These are phyloP conservation scores for Eupelmus urozonus DNA, from an alignment of 2,888 invertebrate species.

Conservation along the genomic window DNA sequence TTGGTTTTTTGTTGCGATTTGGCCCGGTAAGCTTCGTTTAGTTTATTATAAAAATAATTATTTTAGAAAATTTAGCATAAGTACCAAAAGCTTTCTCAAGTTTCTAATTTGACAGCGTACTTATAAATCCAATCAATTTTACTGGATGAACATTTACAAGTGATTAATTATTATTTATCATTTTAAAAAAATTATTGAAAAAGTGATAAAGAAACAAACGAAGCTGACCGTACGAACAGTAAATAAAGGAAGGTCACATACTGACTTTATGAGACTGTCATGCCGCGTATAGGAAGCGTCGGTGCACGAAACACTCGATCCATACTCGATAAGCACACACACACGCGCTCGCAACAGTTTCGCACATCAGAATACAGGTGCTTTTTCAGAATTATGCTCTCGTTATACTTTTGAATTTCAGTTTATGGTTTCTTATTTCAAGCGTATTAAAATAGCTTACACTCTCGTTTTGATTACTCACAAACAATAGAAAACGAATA, in stretches of 20 bases:
- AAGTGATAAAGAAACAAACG: not conserved
- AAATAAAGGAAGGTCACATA: conserved; percentile 35
- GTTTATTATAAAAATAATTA: not conserved
- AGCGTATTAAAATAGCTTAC: conserved; percentile 17
- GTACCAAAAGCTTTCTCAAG: not conserved
- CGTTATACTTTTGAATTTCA: conserved; percentile 47
- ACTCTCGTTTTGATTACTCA: conserved; percentile 20
- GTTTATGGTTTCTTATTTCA: conserved; percentile 4
- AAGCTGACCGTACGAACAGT: not conserved
- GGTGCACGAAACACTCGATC: conserved; percentile 46
- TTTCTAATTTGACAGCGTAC: not conserved
- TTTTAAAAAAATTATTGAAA: no score
- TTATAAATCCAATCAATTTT: no score
- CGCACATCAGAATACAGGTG: conserved; percentile 47
- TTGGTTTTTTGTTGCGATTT: conserved; percentile 17
- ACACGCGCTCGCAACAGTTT: conserved; percentile 62
- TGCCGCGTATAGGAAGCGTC: conserved; percentile 40
- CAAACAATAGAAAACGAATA: conserved; percentile 40
- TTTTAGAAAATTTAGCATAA: no score
- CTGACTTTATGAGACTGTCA: conserved; percentile 46
- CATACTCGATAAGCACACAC: conserved; percentile 60
- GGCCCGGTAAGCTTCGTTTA: conserved; percentile 25
- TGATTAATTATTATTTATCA: not conserved
- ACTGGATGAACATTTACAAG: no score
- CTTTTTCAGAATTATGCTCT: conserved; percentile 15